phyloP scores from a whole-genome alignment of 2,888 invertebrate species.

The Flexamia atlantica region DNA sequence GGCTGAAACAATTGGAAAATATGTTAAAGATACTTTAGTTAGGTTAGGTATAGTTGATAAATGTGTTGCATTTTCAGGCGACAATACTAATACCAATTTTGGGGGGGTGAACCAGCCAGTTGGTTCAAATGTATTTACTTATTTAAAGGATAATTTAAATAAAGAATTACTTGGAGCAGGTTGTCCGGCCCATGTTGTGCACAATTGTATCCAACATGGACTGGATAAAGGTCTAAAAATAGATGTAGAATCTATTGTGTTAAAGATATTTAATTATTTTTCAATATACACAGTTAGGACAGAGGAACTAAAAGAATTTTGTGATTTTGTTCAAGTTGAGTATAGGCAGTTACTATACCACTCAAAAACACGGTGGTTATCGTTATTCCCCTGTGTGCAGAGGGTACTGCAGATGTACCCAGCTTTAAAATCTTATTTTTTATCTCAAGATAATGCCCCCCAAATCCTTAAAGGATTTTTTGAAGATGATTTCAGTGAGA shows the following conservation, averaged over 20 bases:
- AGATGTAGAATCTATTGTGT: conserved; percentile 71
- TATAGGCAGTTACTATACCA: conserved; percentile 68
- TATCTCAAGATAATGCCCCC: background rate
- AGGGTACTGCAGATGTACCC: conserved; percentile 59
- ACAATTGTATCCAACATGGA: conserved; percentile 72
- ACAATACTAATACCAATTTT: conserved; percentile 66
- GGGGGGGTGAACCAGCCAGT: conserved; percentile 53
- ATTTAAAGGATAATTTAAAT: conserved; percentile 1
- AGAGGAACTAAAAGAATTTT: conserved; percentile 72
- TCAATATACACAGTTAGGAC: conserved; percentile 72
- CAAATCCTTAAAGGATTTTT: background rate
- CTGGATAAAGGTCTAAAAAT: conserved; percentile 71
- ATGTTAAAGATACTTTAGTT: background rate
- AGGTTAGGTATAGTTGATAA: conserved; percentile 28
- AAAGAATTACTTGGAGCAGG: conserved; percentile 68
- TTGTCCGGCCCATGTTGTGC: conserved; percentile 72
- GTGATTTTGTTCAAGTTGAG: conserved; percentile 70
- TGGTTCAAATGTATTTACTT: conserved; percentile 68
- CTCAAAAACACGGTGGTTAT: conserved; percentile 70
- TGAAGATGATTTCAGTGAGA: conserved; percentile 4
- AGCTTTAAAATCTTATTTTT: background rate
- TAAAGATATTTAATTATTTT: conserved; percentile 72
- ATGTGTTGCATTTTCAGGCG: conserved; percentile 36
- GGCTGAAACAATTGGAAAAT: background rate
- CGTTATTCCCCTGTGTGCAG: conserved; percentile 71